Evolutionary conservation across 2,113 vertebrate species (phyloP).

Genomic region (Entomyzon cyanotis): DNA sequence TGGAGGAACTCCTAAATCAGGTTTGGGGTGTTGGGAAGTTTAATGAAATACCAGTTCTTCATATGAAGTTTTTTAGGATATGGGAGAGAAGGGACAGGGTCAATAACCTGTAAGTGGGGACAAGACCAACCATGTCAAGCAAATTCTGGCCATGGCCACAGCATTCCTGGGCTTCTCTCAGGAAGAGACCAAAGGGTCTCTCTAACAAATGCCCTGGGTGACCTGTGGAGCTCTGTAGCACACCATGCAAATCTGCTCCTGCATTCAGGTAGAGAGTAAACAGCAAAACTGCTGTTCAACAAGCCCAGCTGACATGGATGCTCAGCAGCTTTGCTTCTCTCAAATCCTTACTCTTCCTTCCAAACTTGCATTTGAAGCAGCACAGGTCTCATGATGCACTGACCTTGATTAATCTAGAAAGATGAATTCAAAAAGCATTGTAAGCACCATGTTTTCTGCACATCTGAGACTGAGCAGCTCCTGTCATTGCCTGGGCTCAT

Average conservation of each 20-base stretch:
- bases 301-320: accelerated
- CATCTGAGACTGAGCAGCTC: neutral
- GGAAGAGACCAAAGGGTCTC: neutral
- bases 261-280: neutral
- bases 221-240: neutral
- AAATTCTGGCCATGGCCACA: neutral
- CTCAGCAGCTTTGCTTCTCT: neutral
- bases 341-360: neutral
- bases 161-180: neutral
- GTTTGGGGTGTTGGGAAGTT: neutral
- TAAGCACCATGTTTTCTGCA: neutral
- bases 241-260: neutral
- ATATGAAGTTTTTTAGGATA: neutral
- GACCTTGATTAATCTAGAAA: neutral
- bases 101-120: accelerated
- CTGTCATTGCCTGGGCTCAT: neutral
- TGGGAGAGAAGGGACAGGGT: neutral
- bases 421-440: accelerated
- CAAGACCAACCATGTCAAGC: accelerated
- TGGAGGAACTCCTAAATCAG: neutral
- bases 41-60: neutral
- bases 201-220: too few relatives aligned
- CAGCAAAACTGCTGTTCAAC: neutral
- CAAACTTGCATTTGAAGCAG: neutral
- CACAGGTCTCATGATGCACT: neutral